Evolutionary conservation across 2,797 vertebrate genomes (phyloP).

Genomic region (Epinephelus coioides): DNA sequence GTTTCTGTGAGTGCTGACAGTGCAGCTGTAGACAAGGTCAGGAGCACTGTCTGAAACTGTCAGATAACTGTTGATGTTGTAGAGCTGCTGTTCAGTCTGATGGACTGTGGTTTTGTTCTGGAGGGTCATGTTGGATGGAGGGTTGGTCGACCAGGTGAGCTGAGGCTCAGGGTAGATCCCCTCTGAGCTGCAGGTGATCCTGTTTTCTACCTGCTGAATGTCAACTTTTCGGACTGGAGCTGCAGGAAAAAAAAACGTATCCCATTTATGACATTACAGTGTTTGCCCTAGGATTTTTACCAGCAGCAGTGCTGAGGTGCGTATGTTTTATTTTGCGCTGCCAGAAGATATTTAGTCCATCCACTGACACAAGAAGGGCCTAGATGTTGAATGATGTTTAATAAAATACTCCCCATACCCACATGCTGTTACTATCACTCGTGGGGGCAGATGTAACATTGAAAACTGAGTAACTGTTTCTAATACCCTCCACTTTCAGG

Average conservation of each 20-base stretch:
- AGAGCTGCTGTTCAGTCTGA: slow-evolving; percentile 40
- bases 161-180: slow-evolving; percentile 63
- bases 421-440: too few relatives aligned
- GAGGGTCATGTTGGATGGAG: rapidly evolving
- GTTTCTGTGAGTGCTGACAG: neutral
- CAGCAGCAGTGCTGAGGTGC: too few relatives aligned
- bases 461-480: neutral
- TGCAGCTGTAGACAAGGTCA: slow-evolving; percentile 4
- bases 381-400: too few relatives aligned
- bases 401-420: too few relatives aligned
- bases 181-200: slow-evolving; percentile 62
- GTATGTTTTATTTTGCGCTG: too few relatives aligned
- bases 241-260: neutral
- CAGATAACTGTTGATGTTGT: slow-evolving; percentile 55
- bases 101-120: rapidly evolving
- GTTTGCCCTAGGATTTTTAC: too few relatives aligned
- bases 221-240: slow-evolving; percentile 38
- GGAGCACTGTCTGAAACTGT: too few relatives aligned
- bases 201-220: slow-evolving; percentile 27
- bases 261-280: too few relatives aligned
- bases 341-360: too few relatives aligned
- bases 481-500: slow-evolving; percentile 73
- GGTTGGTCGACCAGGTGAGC: slow-evolving; percentile 62
- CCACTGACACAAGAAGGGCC: too few relatives aligned
- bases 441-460: too few relatives aligned